phyloP scores from a whole-genome alignment of 1,140 invertebrate genomes.

The Megalopta genalis region DNA sequence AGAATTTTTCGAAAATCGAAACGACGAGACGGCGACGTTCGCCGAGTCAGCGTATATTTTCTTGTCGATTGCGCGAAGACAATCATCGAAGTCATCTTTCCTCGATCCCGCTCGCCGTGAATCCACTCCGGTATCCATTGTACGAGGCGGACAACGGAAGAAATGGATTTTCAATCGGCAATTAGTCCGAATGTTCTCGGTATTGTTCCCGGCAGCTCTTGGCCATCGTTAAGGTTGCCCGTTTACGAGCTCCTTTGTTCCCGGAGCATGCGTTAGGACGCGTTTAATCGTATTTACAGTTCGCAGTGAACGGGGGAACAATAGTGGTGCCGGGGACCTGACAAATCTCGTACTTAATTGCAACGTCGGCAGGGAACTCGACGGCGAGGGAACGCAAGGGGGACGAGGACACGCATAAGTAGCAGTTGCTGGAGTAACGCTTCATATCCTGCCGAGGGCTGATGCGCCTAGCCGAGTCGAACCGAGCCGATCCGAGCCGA shows the following conservation, averaged over 20 bases:
- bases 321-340: not conserved
- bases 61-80: too few relatives aligned
- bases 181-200: not conserved
- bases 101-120: too few relatives aligned
- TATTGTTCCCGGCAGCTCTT: not conserved
- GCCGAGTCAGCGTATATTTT: too few relatives aligned
- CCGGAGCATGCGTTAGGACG: not conserved
- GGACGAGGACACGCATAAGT: not conserved
- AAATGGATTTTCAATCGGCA: not conserved
- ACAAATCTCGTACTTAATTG: conserved; percentile 36
- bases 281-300: conserved; percentile 35
- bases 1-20: too few relatives aligned
- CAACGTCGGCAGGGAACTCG: not conserved
- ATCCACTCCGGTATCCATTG: too few relatives aligned
- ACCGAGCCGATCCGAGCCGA: too few relatives aligned
- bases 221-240: not conserved
- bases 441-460: conserved; percentile 21
- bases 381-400: too few relatives aligned
- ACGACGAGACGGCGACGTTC: too few relatives aligned
- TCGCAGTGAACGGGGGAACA: conserved; percentile 1
- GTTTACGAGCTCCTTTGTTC: conserved; percentile 3
- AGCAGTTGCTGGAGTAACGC: conserved; percentile 21
- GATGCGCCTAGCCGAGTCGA: not conserved
- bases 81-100: too few relatives aligned
- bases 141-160: not conserved